Base-by-base conservation (phyloP, 2,797 vertebrate genomes). In the Cryptoblepharus egeriae region DNA sequence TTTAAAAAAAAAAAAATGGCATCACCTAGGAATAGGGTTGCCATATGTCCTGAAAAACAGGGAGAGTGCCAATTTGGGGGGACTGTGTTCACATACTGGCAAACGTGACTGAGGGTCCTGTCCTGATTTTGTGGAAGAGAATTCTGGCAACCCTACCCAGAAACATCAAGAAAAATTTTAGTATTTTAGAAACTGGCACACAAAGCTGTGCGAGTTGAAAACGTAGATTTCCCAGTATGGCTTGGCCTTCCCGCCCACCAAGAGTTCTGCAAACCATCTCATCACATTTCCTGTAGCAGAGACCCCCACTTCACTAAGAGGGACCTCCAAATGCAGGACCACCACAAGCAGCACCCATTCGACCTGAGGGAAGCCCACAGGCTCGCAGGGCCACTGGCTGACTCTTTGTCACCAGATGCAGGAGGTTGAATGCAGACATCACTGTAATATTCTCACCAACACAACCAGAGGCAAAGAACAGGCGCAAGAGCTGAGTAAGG, bases 371-470 rank as follows among this genome's bases (percentile, higher is more conserved):
- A 93, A 99, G 98, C 93, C 97, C 97, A 96, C 98, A 99, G 96
- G 98, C 95, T 96, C 97, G 97, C 93, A 98, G 98, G 94, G 97
- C 95, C 92, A 97, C 97, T 94, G 98, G 98, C 96, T 98, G 97
- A 97, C 96, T 98, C 97, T 98, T 99, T 96, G 96, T 97, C 97
- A 99, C 97, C 97, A 99, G 97, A 95, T 98, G 98, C 95, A 99
- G 98, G 93, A 99, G 97, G 97, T 99, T 99, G 97, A 99, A 99
- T 94, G 98, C 98, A 94, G 98, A 99, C 98, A 99, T 99, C 97
- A 96, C 96, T 97, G 97, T 95, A 95, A 95, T 95, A 94, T 95
- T 95, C 95, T 96, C 94, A 95, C 95, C 95, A 95, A 96, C 94
- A 96, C 94, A 95, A 96, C 92, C 89, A 96, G 93, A 95, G 95